phyloP scores from a whole-genome alignment of 2,888 invertebrate genomes.

The Halictus quadricinctus region DNA sequence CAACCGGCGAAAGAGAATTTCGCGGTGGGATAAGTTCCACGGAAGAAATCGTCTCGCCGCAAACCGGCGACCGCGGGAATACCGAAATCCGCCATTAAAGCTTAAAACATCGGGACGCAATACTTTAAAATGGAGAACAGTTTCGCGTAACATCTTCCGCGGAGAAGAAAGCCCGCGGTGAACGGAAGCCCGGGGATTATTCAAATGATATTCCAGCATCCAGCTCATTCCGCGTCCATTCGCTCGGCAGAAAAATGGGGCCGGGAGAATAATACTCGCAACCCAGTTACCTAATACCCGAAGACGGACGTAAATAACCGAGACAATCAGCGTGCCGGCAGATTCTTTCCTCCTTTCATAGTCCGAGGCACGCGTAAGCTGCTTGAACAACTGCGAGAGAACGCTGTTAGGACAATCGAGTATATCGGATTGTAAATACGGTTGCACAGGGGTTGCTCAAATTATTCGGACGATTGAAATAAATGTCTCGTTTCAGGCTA shows the following conservation, averaged over 20 bases:
- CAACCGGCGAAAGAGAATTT: not conserved
- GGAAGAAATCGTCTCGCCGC: not conserved
- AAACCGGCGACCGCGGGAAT: not conserved
- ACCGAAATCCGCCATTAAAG: conserved; percentile 1
- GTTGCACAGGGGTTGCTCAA: no score
- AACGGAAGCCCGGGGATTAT: not conserved
- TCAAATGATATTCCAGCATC: conserved; percentile 12
- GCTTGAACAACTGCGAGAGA: not conserved
- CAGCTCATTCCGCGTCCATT: conserved; percentile 3
- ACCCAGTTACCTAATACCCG: conserved; percentile 12
- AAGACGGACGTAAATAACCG: conserved; percentile 9
- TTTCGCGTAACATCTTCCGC: not conserved
- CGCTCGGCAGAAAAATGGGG: conserved; percentile 1
- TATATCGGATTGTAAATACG: not conserved
- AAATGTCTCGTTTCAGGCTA: no score
- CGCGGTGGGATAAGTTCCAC: not conserved
- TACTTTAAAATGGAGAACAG: not conserved
- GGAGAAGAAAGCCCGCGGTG: not conserved
- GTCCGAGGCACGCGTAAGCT: not conserved
- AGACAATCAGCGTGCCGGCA: not conserved
- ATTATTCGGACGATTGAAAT: no score
- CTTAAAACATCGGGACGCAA: not conserved
- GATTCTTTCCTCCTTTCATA: not conserved
- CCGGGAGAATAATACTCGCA: not conserved
- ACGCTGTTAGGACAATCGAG: not conserved